Conservation (phyloP, 2,888 invertebrate species). For the Pteria penguin region DNA sequence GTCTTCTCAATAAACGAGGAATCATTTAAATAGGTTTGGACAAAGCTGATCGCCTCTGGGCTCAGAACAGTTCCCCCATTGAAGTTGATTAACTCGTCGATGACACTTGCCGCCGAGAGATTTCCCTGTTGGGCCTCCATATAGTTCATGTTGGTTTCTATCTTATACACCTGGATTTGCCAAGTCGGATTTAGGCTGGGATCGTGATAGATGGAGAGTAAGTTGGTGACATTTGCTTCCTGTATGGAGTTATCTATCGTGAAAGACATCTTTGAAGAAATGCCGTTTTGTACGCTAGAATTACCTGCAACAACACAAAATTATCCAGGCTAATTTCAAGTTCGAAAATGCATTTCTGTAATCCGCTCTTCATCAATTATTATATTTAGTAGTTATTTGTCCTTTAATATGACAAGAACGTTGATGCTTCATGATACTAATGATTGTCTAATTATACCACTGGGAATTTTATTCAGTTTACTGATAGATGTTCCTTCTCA, state of each 20-base stretch:
- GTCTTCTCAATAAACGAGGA: not conserved
- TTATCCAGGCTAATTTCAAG: no score
- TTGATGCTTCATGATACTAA: no score
- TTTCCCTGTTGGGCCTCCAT: not conserved
- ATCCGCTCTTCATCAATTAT: no score
- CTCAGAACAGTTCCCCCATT: not conserved
- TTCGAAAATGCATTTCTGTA: no score
- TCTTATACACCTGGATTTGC: conserved; percentile 1
- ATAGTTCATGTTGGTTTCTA: not conserved
- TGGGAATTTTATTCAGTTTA: no score
- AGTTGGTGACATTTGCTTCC: not conserved
- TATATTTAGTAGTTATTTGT: no score
- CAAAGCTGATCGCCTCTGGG: not conserved
- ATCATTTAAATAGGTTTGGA: not conserved
- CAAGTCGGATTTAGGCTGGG: not conserved
- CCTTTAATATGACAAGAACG: no score
- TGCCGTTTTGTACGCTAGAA: not conserved
- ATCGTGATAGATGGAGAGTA: conserved; percentile 6
- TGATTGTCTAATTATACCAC: no score
- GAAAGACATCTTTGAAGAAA: not conserved
- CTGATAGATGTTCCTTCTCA: no score
- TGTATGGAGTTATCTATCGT: conserved; percentile 2
- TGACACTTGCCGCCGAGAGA: not conserved
- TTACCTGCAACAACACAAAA: conserved; percentile 2
- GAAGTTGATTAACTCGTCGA: not conserved